Base-by-base conservation (phyloP, 2,113 vertebrate species). In the Lycocorax pyrrhopterus region DNA sequence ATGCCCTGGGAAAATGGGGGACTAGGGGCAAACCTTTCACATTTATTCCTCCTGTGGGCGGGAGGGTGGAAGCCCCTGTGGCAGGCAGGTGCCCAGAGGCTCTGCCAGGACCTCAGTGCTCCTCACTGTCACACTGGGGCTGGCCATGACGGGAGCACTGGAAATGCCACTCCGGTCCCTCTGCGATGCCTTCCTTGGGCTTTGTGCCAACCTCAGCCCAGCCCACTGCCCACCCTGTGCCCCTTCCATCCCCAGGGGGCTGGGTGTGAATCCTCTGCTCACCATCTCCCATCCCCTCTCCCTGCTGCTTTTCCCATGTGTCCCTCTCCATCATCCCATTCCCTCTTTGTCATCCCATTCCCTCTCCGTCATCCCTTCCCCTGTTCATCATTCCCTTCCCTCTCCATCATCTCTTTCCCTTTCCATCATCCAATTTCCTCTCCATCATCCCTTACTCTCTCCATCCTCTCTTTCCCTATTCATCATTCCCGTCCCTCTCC, bases 381-480 rank as follows among this genome's bases (percentile, higher is more conserved):
- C 11, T 51, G 4, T 58, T 0, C 4, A 8, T 63, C 58, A 44
- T 13, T 18, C 2, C 3, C 0, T 46, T 37, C 13, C 21, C 4
- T 35, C 6, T 71, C 0, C 6, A 29, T 53, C 60, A 27, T 63
- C 3, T 43, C 16, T 43, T 44, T 19, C 41, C 39, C 9, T 35
- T 0, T 46, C 2, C 12, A 51, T 59, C 53, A 18, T n/a, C 35
- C 15, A 1, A 0, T 27, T 14, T 7, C 33, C 1, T 22, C 3
- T 43, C 3, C 2, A 21, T 58, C 43, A 19, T 23, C 25, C 8
- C 5, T 0, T 47, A 10, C 9, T 12, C 3, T 59, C 3, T 66
- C 1, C 7, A 58, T 85, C 29, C 7, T 33, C 49, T 4, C 7
- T 0, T 56, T 41, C 16, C 13, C 5, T 25, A 0, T 58, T 0